phyloP scores from a whole-genome alignment of 2,888 invertebrate genomes.

The Syrphus vitripennis region DNA sequence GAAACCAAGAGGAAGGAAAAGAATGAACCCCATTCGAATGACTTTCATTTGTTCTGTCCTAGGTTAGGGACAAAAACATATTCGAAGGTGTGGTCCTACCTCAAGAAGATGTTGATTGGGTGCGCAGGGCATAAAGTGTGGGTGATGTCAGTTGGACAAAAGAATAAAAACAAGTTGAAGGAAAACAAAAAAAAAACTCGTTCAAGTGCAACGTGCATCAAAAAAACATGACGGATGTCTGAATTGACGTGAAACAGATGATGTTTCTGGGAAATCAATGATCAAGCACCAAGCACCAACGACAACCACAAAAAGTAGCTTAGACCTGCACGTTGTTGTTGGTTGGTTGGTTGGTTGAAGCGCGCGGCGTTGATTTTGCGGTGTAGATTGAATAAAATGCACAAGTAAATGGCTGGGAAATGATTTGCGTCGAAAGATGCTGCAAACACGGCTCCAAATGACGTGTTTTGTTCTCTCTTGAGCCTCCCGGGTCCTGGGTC shows the following conservation, averaged over 20 bases:
- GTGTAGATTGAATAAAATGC: constrained; percentile 23
- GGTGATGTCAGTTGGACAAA: neutral
- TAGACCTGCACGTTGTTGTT: neutral
- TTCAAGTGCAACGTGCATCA: constrained; percentile 12
- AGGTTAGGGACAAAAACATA: constrained; percentile 47
- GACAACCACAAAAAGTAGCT: neutral
- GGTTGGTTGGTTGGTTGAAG: too few species aligned
- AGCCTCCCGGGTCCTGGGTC: neutral
- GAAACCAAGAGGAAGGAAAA: neutral
- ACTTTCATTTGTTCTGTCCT: constrained; percentile 67
- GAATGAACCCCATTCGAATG: constrained; percentile 37
- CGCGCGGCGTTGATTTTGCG: neutral
- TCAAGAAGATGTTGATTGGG: constrained; percentile 54
- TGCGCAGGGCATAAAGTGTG: constrained; percentile 13
- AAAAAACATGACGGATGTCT: constrained; percentile 64
- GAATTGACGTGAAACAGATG: constrained; percentile 54
- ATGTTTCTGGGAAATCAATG: constrained; percentile 53
- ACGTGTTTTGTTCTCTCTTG: constrained; percentile 16
- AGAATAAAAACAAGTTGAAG: neutral
- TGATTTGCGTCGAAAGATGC: constrained; percentile 38
- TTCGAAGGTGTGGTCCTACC: constrained; percentile 66
- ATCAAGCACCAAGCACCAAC: constrained; percentile 17
- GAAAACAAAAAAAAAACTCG: neutral
- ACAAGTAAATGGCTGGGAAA: constrained; percentile 55
- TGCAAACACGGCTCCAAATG: constrained; percentile 13